Percentiles rank a stretch among this genome's conserved stretches.
These are phyloP conservation scores for Gila orcuttii DNA, from an alignment of 2,113 vertebrate species.

Conservation along the genomic window DNA sequence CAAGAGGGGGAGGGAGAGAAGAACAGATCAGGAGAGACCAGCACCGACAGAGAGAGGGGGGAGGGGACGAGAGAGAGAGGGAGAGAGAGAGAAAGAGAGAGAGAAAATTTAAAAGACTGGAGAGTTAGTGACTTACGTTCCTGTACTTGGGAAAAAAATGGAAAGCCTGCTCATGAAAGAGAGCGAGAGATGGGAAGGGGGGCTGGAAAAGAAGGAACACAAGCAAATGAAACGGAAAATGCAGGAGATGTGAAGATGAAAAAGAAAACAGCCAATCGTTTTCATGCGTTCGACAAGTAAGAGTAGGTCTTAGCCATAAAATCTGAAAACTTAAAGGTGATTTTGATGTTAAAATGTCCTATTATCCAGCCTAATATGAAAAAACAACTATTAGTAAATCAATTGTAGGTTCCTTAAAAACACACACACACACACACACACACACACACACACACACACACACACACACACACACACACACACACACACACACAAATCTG, in stretches of 20 bases:
- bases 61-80: slow-evolving; percentile 34
- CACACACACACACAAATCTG: not conserved
- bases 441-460: too few relatives aligned
- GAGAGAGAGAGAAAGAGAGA: slow-evolving; percentile 64
- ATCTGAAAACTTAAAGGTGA: not conserved
- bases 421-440: too few relatives aligned
- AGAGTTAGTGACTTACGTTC: slow-evolving; percentile 68
- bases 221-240: not conserved
- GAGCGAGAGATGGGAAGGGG: slow-evolving; percentile 16
- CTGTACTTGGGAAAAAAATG: slow-evolving; percentile 66
- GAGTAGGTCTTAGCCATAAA: not conserved
- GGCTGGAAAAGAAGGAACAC: slow-evolving; percentile 29
- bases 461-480: too few relatives aligned
- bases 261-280: not conserved
- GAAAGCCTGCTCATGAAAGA: slow-evolving; percentile 59
- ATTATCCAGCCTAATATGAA: not conserved
- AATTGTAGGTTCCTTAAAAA: not conserved
- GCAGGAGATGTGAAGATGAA: not conserved
- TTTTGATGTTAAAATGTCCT: not conserved
- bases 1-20: slow-evolving; percentile 68
- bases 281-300: not conserved
- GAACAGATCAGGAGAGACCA: slow-evolving; percentile 21
- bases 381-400: not conserved
- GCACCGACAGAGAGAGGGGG: slow-evolving; percentile 27
- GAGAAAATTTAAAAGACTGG: slow-evolving; percentile 54